Evolutionary conservation across 1,140 invertebrate genomes (phyloP).

Genomic region (Hylaeus anthracinus): DNA sequence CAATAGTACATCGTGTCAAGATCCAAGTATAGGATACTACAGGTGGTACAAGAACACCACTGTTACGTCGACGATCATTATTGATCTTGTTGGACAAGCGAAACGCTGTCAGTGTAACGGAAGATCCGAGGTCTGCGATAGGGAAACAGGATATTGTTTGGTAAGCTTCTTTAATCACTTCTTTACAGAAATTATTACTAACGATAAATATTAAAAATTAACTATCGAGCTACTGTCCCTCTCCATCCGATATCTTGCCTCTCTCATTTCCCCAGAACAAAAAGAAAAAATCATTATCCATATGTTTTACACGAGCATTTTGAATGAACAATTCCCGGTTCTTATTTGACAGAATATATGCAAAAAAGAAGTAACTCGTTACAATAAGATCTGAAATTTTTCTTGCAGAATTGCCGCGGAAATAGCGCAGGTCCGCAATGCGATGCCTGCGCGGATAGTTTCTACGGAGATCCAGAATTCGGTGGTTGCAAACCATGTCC

Average conservation of each 20-base stretch:
- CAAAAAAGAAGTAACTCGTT: no score
- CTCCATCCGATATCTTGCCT: no score
- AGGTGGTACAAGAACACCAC: constrained; percentile 84
- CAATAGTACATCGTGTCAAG: constrained; percentile 91
- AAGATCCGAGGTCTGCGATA: constrained; percentile 89
- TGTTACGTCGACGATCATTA: constrained; percentile 83
- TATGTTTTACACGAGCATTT: no score
- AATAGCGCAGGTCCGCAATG: constrained; percentile 91
- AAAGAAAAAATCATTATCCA: no score
- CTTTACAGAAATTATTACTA: no score
- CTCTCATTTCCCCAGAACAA: no score
- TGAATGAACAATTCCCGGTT: no score
- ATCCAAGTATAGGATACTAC: constrained; percentile 93
- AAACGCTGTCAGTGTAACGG: constrained; percentile 91
- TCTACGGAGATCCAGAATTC: constrained; percentile 88
- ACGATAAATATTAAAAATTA: no score
- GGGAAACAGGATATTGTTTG: constrained; percentile 91
- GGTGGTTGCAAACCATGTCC: constrained; percentile 91
- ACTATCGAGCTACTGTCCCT: not conserved
- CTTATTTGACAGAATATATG: no score
- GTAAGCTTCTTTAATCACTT: constrained; percentile 79
- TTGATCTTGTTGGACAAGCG: constrained; percentile 90
- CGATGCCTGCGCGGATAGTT: constrained; percentile 90
- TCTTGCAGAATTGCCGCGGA: constrained; percentile 88
- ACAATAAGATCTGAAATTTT: not conserved